Conservation (phyloP, 2,888 invertebrate species). For the Thereva unica region DNA sequence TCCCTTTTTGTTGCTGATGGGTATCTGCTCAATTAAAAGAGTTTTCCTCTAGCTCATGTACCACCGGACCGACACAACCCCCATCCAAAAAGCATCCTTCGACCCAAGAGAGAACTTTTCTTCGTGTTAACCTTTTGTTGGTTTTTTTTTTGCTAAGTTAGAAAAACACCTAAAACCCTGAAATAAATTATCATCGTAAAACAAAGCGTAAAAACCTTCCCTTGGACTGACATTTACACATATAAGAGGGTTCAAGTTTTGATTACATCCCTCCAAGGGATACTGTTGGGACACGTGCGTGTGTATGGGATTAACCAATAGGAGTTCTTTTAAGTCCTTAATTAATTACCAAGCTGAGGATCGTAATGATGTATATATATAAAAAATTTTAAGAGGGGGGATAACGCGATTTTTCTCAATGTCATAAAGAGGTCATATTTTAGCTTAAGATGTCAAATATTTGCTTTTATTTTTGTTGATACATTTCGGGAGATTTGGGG, state of each 20-base stretch:
- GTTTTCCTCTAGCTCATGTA: slow-evolving; percentile 7
- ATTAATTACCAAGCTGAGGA: slow-evolving; percentile 42
- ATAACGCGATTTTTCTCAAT: slow-evolving; percentile 31
- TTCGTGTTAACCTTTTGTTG: slow-evolving; percentile 41
- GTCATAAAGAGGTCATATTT: slow-evolving; percentile 31
- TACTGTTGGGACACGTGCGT: slow-evolving; percentile 12
- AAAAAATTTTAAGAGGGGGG: not conserved
- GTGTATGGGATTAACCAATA: slow-evolving; percentile 40
- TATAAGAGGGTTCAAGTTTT: slow-evolving; percentile 36
- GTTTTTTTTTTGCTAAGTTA: slow-evolving; percentile 35
- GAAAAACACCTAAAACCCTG: slow-evolving; percentile 29
- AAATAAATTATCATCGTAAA: slow-evolving; percentile 41
- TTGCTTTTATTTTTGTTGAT: too few species aligned
- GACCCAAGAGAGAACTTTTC: slow-evolving; percentile 38
- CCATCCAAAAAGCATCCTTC: slow-evolving; percentile 15
- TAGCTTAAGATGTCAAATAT: not conserved
- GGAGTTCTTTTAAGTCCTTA: slow-evolving; percentile 42
- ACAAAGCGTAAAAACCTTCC: slow-evolving; percentile 38
- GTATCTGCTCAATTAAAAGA: slow-evolving; percentile 39
- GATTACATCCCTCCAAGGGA: slow-evolving; percentile 29
- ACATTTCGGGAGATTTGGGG: too few species aligned
- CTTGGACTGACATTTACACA: slow-evolving; percentile 38
- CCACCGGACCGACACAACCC: not conserved
- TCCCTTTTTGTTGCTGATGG: slow-evolving; percentile 16
- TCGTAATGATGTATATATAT: slow-evolving; percentile 40